Conservation (phyloP, 2,888 invertebrate genomes). For the Sesia bembeciformis region DNA sequence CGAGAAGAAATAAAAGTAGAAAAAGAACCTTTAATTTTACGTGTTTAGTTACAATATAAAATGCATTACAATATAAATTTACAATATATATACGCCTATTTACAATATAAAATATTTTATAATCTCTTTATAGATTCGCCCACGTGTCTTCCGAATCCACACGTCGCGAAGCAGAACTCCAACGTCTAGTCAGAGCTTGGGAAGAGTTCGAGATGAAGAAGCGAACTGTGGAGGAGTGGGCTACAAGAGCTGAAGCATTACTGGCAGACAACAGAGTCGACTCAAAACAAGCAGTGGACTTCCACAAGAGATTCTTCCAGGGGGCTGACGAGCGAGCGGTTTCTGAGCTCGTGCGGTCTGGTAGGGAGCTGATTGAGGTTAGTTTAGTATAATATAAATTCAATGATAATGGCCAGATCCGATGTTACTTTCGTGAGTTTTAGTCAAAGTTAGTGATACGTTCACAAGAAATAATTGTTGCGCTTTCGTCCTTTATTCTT, state of each 20-base stretch:
- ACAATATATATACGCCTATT: too few species aligned
- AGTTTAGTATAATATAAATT: background rate
- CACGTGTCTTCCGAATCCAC: constrained; percentile 84
- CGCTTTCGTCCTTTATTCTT: too few species aligned
- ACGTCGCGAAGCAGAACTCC: constrained; percentile 84
- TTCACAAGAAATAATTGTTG: too few species aligned
- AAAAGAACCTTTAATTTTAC: too few species aligned
- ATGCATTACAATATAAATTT: too few species aligned
- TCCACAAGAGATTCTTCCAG: constrained; percentile 91
- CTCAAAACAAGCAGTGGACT: constrained; percentile 85
- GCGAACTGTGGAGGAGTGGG: constrained; percentile 88
- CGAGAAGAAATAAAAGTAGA: too few species aligned
- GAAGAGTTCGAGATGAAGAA: constrained; percentile 87
- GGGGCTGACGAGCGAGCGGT: constrained; percentile 89
- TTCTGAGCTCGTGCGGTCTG: constrained; percentile 83
- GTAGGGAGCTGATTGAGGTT: constrained; percentile 81
- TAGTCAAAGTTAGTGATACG: too few species aligned
- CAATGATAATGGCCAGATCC: too few species aligned
- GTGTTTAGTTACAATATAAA: too few species aligned
- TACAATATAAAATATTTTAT: too few species aligned
- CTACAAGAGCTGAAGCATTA: constrained; percentile 87
- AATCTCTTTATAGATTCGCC: constrained; percentile 71
- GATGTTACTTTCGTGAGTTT: too few species aligned
- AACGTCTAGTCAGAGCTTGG: constrained; percentile 88
- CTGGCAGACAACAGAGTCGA: constrained; percentile 87